phyloP scores from a whole-genome alignment of 2,113 vertebrate genomes.

The Pteruthius melanotis region DNA sequence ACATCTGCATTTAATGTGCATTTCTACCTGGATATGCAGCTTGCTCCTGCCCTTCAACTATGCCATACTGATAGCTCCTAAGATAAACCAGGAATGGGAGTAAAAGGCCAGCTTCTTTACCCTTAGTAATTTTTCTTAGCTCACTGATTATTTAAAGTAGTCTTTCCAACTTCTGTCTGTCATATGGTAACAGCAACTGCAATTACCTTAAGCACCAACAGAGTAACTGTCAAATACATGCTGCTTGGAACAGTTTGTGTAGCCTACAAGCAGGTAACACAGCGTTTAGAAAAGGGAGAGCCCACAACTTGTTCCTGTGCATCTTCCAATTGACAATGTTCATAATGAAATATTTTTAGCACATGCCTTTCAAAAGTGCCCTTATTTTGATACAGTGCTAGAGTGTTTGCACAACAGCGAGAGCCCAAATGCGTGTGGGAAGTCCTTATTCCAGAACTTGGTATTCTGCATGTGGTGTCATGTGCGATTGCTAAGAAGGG shows the following conservation, averaged over 20 bases:
- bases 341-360: neutral
- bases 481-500: neutral
- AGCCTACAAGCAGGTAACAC: neutral
- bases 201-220: neutral
- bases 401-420: neutral
- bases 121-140: neutral
- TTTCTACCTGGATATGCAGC: neutral
- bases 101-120: neutral
- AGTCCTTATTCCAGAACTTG: neutral
- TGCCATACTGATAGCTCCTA: neutral
- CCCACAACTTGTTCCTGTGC: neutral
- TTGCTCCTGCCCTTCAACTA: neutral
- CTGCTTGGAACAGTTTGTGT: neutral
- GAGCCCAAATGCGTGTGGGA: neutral
- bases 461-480: neutral
- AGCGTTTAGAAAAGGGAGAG: neutral
- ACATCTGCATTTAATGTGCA: neutral
- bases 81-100: neutral
- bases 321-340: neutral
- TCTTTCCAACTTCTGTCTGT: neutral
- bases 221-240: neutral
- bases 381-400: neutral
- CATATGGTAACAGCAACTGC: neutral
- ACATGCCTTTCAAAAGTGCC: neutral
- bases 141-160: neutral